These are phyloP conservation scores for Myanophis thanlyinensis DNA, from an alignment of 2,113 vertebrate genomes.

Conservation along the genomic window DNA sequence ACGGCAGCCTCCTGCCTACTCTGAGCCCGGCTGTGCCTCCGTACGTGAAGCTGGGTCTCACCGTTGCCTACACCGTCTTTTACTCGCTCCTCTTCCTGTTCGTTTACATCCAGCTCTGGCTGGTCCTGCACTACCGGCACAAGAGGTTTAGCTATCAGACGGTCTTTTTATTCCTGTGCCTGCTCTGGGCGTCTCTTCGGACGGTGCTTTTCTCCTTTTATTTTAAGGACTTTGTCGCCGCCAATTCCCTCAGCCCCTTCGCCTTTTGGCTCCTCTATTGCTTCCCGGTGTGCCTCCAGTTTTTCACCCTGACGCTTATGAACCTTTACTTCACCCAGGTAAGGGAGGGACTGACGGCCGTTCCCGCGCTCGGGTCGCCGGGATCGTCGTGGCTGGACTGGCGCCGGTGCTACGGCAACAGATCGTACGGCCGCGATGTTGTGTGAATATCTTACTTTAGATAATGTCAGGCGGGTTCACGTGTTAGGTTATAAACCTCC, in stretches of 20 bases:
- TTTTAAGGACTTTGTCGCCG: conserved; percentile 90
- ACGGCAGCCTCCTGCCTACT: conserved; percentile 82
- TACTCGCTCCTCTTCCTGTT: conserved; percentile 93
- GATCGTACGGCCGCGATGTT: not conserved
- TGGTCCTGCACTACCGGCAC: conserved; percentile 91
- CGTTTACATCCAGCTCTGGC: conserved; percentile 93
- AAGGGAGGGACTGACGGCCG: conserved; percentile 52
- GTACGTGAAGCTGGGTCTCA: conserved; percentile 90
- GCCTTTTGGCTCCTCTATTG: conserved; percentile 98
- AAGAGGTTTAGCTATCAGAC: conserved; percentile 97
- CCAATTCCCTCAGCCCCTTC: conserved; percentile 88
- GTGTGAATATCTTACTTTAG: not conserved
- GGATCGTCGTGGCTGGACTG: conserved; percentile 33
- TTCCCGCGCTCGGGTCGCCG: conserved; percentile 1
- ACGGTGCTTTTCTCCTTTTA: conserved; percentile 97
- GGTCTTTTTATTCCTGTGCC: conserved; percentile 94
- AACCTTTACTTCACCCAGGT: conserved; percentile 98
- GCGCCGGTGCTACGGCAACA: not conserved
- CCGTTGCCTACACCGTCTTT: conserved; percentile 88
- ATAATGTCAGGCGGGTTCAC: not conserved
- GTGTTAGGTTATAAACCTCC: not conserved
- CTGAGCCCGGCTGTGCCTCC: conserved; percentile 87
- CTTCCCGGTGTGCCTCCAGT: conserved; percentile 96
- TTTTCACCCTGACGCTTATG: conserved; percentile 96
- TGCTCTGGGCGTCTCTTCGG: conserved; percentile 93